A percentile compares a stretch with the other conserved stretches of the same genome.
Conservation (phyloP, 2,113 vertebrate species). For the Brachyhypopomus gauderio region DNA sequence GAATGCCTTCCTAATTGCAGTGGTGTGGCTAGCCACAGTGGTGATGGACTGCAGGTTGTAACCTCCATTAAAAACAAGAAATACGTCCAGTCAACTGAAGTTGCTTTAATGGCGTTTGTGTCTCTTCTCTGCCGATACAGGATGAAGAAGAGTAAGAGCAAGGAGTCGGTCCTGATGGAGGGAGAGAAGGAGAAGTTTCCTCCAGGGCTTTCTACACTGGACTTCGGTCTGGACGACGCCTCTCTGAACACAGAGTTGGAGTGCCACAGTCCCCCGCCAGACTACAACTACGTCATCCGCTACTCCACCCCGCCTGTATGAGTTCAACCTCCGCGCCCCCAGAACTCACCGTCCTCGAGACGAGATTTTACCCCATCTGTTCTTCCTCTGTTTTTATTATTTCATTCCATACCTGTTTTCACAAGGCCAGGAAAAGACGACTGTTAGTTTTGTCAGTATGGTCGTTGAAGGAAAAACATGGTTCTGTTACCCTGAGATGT, state of each 20-base stretch:
- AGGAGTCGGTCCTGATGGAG: slow-evolving; percentile 83
- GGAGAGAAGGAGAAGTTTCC: slow-evolving; percentile 79
- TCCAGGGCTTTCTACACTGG: slow-evolving; percentile 69
- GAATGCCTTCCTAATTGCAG: background rate
- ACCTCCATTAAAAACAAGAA: background rate
- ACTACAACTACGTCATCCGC: slow-evolving; percentile 89
- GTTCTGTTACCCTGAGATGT: background rate
- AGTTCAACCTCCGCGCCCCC: slow-evolving; percentile 4
- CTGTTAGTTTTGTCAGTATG: background rate
- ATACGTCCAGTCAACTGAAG: background rate
- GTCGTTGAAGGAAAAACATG: background rate
- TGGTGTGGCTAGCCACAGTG: background rate
- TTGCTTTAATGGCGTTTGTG: background rate
- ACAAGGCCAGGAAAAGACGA: slow-evolving; percentile 4
- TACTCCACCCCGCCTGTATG: slow-evolving; percentile 87
- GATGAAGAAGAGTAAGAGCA: slow-evolving; percentile 85
- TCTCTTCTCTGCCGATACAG: slow-evolving; percentile 65
- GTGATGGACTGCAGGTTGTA: background rate
- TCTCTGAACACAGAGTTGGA: slow-evolving; percentile 82
- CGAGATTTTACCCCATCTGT: slow-evolving; percentile 40
- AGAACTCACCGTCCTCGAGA: background rate
- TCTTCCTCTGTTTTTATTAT: slow-evolving; percentile 29
- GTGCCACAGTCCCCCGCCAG: slow-evolving; percentile 90
- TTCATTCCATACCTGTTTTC: slow-evolving; percentile 2
- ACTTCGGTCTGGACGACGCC: slow-evolving; percentile 82